Conservation (phyloP, 2,113 vertebrate species). For the Pedetes capensis region DNA sequence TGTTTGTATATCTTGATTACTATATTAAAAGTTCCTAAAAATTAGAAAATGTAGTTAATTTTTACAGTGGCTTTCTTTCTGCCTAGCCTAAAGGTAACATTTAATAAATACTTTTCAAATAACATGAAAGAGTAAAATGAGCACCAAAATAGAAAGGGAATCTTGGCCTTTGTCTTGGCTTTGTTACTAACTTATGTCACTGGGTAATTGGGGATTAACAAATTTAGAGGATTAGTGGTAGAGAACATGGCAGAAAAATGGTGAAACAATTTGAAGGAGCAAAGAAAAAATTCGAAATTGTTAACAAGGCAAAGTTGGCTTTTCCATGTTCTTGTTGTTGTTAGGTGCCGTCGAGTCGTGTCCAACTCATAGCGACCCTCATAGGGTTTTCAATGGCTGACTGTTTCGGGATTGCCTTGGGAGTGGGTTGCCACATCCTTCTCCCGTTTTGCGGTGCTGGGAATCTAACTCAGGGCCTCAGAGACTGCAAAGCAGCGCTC, state of each 20-base stretch:
- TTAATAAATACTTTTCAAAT: background rate
- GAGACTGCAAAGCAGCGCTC: too few species aligned
- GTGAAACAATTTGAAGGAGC: background rate
- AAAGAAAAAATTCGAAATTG: conserved; percentile 12
- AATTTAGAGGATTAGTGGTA: background rate
- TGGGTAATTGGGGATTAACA: background rate
- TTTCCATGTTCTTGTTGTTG: background rate
- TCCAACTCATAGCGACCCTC: too few species aligned
- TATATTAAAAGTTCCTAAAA: background rate
- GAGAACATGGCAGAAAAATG: background rate
- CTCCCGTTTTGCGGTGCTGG: too few species aligned
- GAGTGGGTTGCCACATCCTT: too few species aligned
- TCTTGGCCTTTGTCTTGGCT: background rate
- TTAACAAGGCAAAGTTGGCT: background rate
- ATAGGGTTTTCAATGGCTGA: too few species aligned
- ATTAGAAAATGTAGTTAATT: background rate
- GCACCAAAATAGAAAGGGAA: background rate
- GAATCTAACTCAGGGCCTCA: too few species aligned
- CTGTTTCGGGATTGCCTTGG: too few species aligned
- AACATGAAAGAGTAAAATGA: background rate
- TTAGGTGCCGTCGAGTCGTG: too few species aligned
- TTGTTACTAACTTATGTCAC: background rate
- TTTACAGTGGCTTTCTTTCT: background rate
- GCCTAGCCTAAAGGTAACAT: background rate
- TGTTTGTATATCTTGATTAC: background rate